Conservation (phyloP, 2,113 vertebrate species). For the Sinocyclocheilus maitianheensis region DNA sequence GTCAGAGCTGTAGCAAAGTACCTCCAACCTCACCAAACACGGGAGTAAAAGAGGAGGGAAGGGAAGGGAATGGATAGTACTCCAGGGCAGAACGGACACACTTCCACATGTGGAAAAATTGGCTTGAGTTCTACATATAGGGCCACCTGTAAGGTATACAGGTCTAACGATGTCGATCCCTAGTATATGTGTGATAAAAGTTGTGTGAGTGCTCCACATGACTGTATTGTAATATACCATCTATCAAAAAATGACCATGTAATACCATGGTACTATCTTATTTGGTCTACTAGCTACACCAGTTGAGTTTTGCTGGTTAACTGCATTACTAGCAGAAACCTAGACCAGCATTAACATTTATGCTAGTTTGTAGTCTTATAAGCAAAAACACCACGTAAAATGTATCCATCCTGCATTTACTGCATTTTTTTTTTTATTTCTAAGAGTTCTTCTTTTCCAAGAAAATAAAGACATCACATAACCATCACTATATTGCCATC, state of each 20-base stretch:
- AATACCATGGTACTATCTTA: not conserved
- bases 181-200: not conserved
- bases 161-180: not conserved
- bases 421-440: not conserved
- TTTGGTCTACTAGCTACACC: not conserved
- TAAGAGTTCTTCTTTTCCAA: no score
- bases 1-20: constrained; percentile 9
- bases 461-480: no score
- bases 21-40: constrained; percentile 3
- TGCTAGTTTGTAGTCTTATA: not conserved
- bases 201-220: not conserved
- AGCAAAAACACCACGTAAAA: not conserved
- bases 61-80: not conserved
- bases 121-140: not conserved
- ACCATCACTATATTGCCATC: not conserved
- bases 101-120: constrained; percentile 19
- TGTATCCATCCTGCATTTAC: not conserved
- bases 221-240: not conserved
- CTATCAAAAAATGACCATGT: not conserved
- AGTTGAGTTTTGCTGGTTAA: no score
- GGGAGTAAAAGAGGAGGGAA: constrained; percentile 10
- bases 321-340: not conserved
- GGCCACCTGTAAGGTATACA: not conserved
- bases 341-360: not conserved
- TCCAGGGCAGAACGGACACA: constrained; percentile 40